Percentiles rank a stretch among this genome's conserved stretches.
These are phyloP conservation scores for Clarias macrocephalus DNA, from an alignment of 2,113 vertebrate genomes.

Conservation along the genomic window DNA sequence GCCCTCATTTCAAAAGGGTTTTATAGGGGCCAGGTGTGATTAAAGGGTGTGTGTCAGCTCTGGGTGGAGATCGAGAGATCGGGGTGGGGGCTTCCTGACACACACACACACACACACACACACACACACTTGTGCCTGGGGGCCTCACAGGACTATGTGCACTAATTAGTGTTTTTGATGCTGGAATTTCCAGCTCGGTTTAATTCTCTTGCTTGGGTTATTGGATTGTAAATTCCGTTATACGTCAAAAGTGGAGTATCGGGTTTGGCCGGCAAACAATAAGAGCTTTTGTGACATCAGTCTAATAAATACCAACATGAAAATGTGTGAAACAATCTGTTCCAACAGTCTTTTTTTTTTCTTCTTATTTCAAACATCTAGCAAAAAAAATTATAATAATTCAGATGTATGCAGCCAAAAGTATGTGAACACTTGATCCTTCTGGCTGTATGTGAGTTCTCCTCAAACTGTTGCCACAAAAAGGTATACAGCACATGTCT, in stretches of 20 bases:
- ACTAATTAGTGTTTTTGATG: not conserved
- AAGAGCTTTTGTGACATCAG: not conserved
- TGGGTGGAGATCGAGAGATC: not conserved
- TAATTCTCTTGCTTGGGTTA: not conserved
- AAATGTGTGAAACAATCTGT: not conserved
- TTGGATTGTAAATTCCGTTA: not conserved
- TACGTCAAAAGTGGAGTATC: not conserved
- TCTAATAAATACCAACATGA: not conserved
- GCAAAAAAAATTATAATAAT: not conserved
- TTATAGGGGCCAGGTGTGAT: conserved; percentile 29
- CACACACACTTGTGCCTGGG: conserved; percentile 8
- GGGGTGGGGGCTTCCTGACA: not conserved
- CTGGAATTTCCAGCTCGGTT: not conserved
- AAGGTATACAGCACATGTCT: not conserved
- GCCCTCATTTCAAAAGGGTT: conserved; percentile 18
- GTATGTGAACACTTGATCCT: not conserved
- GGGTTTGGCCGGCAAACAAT: not conserved
- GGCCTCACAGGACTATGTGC: not conserved
- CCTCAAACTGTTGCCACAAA: not conserved
- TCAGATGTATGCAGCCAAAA: not conserved
- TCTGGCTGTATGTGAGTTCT: not conserved
- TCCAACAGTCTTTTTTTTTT: not conserved
- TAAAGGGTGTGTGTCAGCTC: not conserved
- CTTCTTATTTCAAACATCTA: not conserved
- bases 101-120: not conserved